Conservation (phyloP, 2,888 invertebrate genomes). For the Heliconius ethilla region DNA sequence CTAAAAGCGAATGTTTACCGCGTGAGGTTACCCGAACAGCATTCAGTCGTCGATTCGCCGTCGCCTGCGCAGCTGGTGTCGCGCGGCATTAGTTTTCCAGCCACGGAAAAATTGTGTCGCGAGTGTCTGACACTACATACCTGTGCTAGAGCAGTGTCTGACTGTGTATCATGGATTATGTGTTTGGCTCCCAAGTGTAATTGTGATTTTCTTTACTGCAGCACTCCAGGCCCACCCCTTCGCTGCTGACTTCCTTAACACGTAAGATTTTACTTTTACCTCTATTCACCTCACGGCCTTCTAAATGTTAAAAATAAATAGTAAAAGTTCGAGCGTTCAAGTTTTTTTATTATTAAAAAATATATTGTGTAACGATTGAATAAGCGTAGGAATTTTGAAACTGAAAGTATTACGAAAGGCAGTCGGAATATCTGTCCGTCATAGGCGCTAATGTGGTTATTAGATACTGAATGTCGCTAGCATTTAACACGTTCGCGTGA, state of each 20-base stretch:
- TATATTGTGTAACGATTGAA: conserved; percentile 48
- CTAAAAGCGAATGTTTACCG: conserved; percentile 73
- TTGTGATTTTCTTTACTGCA: conserved; percentile 65
- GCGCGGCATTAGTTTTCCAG: conserved; percentile 75
- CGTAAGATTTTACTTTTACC: conserved; percentile 48
- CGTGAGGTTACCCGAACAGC: conserved; percentile 58
- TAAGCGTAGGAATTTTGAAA: conserved; percentile 51
- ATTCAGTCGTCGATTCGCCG: conserved; percentile 72
- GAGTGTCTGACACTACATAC: conserved; percentile 54
- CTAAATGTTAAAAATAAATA: conserved; percentile 25
- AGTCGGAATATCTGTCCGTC: conserved; percentile 47
- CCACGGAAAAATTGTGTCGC: conserved; percentile 78
- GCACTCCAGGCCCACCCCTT: conserved; percentile 71
- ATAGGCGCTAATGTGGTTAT: conserved; percentile 58
- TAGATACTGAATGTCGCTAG: conserved; percentile 49
- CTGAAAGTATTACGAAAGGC: conserved; percentile 54
- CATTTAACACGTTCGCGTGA: conserved; percentile 32
- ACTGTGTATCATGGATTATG: conserved; percentile 68
- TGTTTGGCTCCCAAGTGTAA: conserved; percentile 74
- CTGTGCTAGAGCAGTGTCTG: conserved; percentile 42
- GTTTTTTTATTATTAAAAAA: conserved; percentile 17
- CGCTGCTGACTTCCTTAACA: conserved; percentile 50
- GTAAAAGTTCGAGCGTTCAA: conserved; percentile 34
- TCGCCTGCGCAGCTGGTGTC: conserved; percentile 67
- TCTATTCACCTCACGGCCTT: conserved; percentile 19